phyloP scores from a whole-genome alignment of 2,888 invertebrate genomes.

The Platycnemis pennipes region DNA sequence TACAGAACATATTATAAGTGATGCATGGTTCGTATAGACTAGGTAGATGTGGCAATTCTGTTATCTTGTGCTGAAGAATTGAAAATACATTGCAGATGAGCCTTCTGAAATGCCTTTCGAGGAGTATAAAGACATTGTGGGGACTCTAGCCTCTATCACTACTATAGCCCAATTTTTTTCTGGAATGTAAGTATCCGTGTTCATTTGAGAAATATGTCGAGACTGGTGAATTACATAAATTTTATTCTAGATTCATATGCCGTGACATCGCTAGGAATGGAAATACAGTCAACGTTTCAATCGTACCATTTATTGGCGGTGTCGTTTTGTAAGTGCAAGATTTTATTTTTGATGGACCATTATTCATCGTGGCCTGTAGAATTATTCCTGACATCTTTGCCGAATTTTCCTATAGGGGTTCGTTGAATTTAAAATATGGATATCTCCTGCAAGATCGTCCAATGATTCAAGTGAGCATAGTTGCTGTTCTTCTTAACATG shows the following conservation, averaged over 20 bases:
- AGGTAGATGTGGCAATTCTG: background rate
- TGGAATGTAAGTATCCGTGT: constrained; percentile 81
- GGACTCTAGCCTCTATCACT: constrained; percentile 85
- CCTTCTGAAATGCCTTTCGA: constrained; percentile 79
- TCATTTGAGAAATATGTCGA: constrained; percentile 20
- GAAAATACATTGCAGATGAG: background rate
- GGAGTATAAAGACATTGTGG: constrained; percentile 86
- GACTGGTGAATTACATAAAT: constrained; percentile 23
- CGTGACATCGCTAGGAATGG: constrained; percentile 87
- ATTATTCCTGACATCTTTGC: too few relatives aligned
- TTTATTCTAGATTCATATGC: constrained; percentile 82
- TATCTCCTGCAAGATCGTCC: constrained; percentile 86
- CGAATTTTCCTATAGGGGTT: constrained; percentile 81
- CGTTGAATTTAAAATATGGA: constrained; percentile 89
- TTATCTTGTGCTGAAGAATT: background rate
- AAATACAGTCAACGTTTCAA: constrained; percentile 83
- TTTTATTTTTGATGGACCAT: background rate
- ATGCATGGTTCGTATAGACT: too few relatives aligned
- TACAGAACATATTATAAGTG: too few relatives aligned
- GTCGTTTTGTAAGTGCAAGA: constrained; percentile 85
- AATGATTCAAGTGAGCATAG: constrained; percentile 89
- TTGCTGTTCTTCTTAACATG: constrained; percentile 86
- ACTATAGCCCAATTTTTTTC: constrained; percentile 92
- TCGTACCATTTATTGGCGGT: constrained; percentile 89
- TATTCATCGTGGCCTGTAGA: background rate